Conservation (phyloP, 2,113 vertebrate genomes). For the Astur gentilis region DNA sequence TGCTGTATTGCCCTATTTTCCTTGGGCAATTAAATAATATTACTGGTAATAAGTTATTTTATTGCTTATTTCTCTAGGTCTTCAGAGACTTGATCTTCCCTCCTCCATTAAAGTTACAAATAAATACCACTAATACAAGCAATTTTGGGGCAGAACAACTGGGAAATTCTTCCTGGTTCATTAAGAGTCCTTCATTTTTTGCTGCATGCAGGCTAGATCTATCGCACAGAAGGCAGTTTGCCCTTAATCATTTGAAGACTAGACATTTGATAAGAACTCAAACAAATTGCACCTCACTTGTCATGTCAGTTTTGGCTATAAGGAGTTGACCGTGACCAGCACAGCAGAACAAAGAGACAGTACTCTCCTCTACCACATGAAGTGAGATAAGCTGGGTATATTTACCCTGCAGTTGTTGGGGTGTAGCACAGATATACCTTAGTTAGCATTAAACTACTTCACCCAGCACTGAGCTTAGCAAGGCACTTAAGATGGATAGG, state of each 20-base stretch:
- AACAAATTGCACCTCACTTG: slow-evolving; percentile 39
- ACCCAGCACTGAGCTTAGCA: background rate
- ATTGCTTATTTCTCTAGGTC: background rate
- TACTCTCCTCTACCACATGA: background rate
- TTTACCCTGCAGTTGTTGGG: slow-evolving; percentile 21
- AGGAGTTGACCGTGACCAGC: slow-evolving; percentile 60
- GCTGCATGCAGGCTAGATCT: background rate
- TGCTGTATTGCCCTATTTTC: background rate
- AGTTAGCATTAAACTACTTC: background rate
- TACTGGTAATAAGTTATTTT: background rate
- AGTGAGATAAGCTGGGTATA: slow-evolving; percentile 39
- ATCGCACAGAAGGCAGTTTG: slow-evolving; percentile 14
- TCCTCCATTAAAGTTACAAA: background rate
- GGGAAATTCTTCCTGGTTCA: background rate
- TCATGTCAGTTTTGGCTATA: slow-evolving; percentile 39
- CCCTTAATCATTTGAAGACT: slow-evolving; percentile 38
- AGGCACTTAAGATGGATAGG: background rate
- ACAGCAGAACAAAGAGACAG: slow-evolving; percentile 25
- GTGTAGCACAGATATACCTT: background rate
- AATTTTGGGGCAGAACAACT: background rate
- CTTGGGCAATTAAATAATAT: background rate
- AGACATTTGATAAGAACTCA: slow-evolving; percentile 52
- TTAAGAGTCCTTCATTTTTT: background rate
- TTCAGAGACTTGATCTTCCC: background rate
- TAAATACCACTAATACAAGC: background rate